Conservation (phyloP, 2,113 vertebrate genomes). For the Seriola rivoliana region DNA sequence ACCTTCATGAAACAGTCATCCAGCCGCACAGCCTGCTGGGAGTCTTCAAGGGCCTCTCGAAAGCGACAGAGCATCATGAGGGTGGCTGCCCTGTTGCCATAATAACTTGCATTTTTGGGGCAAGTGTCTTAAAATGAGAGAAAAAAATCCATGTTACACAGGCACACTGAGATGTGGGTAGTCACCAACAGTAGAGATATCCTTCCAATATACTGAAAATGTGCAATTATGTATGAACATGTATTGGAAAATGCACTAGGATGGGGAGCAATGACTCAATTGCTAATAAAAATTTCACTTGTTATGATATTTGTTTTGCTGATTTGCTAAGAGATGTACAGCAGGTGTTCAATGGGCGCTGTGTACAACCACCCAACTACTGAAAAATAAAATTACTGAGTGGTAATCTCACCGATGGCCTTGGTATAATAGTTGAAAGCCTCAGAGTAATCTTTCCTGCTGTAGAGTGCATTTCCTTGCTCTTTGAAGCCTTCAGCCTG, state of each 20-base stretch:
- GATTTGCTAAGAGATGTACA: neutral
- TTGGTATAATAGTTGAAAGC: conserved; percentile 96
- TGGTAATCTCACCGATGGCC: conserved; percentile 92
- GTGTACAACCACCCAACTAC: neutral
- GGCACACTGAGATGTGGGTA: neutral
- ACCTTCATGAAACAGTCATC: conserved; percentile 95
- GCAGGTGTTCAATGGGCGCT: neutral
- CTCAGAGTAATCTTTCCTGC: conserved; percentile 94
- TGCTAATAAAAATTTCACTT: neutral
- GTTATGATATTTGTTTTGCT: neutral
- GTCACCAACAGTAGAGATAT: neutral
- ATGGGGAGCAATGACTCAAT: neutral
- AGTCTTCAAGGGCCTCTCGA: conserved; percentile 92
- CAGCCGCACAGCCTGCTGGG: conserved; percentile 94
- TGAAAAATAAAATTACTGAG: neutral
- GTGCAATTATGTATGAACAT: neutral
- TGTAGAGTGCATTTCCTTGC: conserved; percentile 93
- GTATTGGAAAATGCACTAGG: neutral
- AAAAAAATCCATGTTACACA: neutral
- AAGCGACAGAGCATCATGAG: conserved; percentile 94
- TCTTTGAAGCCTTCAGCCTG: conserved; percentile 96
- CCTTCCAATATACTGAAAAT: neutral
- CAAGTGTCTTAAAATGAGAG: conserved; percentile 84
- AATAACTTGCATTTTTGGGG: conserved; percentile 94
- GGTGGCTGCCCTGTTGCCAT: conserved; percentile 95